A percentile compares a stretch with the other conserved stretches of the same genome.
These are phyloP conservation scores for Vombatus ursinus DNA, from an alignment of 2,113 vertebrate genomes.

Conservation along the genomic window DNA sequence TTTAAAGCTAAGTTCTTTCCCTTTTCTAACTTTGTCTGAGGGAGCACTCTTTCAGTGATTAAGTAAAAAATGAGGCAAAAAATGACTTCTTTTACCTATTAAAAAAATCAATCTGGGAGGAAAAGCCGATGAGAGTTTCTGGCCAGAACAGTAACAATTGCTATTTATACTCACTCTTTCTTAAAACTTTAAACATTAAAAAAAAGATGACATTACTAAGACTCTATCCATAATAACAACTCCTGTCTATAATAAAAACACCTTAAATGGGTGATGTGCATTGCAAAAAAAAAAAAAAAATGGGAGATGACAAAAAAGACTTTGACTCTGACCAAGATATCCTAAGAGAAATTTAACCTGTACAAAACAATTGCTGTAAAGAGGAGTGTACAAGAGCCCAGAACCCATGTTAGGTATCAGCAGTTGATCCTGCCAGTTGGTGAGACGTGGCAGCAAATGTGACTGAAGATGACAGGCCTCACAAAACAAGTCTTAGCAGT, in stretches of 20 bases:
- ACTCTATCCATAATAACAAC: background rate
- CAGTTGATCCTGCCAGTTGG: background rate
- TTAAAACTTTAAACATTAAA: background rate
- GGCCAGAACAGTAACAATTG: no score
- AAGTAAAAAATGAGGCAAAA: no score
- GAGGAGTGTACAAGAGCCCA: background rate
- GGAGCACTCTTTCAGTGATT: no score
- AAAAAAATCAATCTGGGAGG: no score
- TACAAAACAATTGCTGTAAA: background rate
- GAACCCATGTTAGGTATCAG: background rate
- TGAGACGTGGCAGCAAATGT: background rate
- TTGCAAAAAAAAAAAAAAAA: background rate
- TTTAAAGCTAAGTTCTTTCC: no score
- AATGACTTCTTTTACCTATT: no score
- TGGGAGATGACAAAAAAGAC: background rate
- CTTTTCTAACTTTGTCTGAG: no score
- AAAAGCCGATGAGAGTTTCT: no score
- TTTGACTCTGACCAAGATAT: background rate
- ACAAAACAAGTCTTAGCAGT: background rate
- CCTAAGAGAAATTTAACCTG: background rate
- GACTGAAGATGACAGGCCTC: background rate
- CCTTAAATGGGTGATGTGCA: background rate
- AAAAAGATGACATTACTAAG: background rate
- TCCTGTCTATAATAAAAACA: no score
- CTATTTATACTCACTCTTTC: no score